Evolutionary conservation across 2,888 invertebrate species (phyloP).

Genomic region (Zygaena filipendulae): DNA sequence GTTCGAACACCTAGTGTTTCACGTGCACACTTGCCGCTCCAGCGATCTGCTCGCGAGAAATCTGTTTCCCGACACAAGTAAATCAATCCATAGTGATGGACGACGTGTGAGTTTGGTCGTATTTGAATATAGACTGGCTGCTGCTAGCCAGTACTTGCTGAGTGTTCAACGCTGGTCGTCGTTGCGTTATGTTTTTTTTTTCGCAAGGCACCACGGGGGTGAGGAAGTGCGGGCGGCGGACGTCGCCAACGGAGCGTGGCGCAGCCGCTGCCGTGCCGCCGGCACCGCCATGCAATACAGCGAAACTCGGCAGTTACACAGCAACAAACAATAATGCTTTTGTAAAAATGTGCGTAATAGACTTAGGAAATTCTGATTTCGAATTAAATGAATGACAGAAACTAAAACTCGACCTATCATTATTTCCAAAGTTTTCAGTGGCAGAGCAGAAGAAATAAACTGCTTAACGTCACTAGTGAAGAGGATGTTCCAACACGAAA

Average conservation of each 20-base stretch:
- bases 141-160: constrained; percentile 53
- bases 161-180: constrained; percentile 65
- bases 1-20: constrained; percentile 40
- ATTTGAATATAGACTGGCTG: constrained; percentile 64
- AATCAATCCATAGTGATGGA: constrained; percentile 63
- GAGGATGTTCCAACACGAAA: no score
- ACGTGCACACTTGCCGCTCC: constrained; percentile 37
- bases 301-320: constrained; percentile 34
- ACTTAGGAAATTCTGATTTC: no score
- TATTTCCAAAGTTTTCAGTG: no score
- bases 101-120: constrained; percentile 65
- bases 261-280: constrained; percentile 47
- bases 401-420: no score
- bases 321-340: not conserved
- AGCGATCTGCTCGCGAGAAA: constrained; percentile 50
- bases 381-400: no score
- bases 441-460: no score
- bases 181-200: constrained; percentile 68
- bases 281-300: constrained; percentile 30
- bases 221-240: constrained; percentile 28
- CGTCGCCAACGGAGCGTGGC: constrained; percentile 57
- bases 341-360: constrained; percentile 12
- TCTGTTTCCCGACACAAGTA: constrained; percentile 53
- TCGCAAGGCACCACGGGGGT: constrained; percentile 60
- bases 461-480: no score